phyloP scores from a whole-genome alignment of 2,113 vertebrate species.

The Bambusicola thoracicus region DNA sequence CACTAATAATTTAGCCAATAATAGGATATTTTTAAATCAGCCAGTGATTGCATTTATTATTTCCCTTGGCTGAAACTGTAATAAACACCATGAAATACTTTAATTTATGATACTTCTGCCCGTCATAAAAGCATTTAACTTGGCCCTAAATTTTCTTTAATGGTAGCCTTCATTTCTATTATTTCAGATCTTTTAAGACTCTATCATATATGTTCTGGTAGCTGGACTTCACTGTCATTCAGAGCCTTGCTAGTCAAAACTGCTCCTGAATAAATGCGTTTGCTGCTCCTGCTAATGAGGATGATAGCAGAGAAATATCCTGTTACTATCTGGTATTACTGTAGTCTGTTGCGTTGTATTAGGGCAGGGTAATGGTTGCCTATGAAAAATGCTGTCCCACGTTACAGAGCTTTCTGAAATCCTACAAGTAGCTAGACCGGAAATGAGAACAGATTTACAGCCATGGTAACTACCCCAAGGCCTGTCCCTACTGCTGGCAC shows the following conservation, averaged over 20 bases:
- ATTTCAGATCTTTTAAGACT: conserved; percentile 52
- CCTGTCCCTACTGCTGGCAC: neutral
- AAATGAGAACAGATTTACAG: neutral
- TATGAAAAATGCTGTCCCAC: neutral
- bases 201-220: neutral
- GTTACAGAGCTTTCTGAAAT: neutral
- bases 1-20: conserved; percentile 80
- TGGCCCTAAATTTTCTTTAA: conserved; percentile 72
- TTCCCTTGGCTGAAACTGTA: conserved; percentile 72
- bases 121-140: conserved; percentile 69
- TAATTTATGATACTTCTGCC: conserved; percentile 75
- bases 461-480: neutral
- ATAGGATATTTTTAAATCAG: conserved; percentile 75
- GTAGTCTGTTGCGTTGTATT: neutral
- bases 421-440: neutral
- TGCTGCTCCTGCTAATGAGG: neutral
- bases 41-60: conserved; percentile 78
- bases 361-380: neutral
- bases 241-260: neutral
- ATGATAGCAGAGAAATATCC: neutral
- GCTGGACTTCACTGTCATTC: neutral
- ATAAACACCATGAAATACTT: conserved; percentile 77
- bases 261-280: neutral
- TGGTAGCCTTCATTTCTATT: conserved; percentile 30
- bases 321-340: neutral